phyloP scores from a whole-genome alignment of 2,888 invertebrate genomes.

The Philonicus albiceps region DNA sequence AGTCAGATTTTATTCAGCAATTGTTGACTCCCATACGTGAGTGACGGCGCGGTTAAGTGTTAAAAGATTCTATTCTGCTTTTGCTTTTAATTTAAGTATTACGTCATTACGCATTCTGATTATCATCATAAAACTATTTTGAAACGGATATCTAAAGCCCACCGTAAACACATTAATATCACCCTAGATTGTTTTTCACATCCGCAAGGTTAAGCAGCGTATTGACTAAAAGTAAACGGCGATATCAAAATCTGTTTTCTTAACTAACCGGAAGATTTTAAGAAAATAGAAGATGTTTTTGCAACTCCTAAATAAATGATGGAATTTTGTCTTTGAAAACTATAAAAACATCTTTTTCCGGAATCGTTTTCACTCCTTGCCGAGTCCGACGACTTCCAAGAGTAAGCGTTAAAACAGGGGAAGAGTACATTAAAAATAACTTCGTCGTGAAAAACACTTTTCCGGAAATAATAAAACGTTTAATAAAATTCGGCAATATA shows the following conservation, averaged over 20 bases:
- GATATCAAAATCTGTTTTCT: neutral
- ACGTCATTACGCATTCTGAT: neutral
- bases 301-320: neutral
- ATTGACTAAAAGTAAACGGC: neutral
- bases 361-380: neutral
- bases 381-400: neutral
- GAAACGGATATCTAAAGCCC: too few species aligned
- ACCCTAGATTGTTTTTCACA: neutral
- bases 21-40: too few species aligned
- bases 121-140: too few species aligned
- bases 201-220: neutral
- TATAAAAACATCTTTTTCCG: neutral
- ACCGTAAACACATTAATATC: neutral
- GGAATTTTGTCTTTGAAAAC: neutral
- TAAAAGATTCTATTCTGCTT: neutral
- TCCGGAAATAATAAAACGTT: conserved; percentile 4
- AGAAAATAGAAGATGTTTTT: neutral
- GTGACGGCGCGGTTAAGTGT: too few species aligned
- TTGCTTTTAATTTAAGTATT: neutral
- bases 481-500: conserved; percentile 13
- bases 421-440: neutral
- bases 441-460: conserved; percentile 4
- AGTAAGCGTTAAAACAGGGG: neutral
- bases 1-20: too few species aligned
- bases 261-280: neutral